Evolutionary conservation across 2,888 invertebrate species (phyloP), one percentile per base, ranked within the genome.

Genomic region (Agapostemon virescens): DNA sequence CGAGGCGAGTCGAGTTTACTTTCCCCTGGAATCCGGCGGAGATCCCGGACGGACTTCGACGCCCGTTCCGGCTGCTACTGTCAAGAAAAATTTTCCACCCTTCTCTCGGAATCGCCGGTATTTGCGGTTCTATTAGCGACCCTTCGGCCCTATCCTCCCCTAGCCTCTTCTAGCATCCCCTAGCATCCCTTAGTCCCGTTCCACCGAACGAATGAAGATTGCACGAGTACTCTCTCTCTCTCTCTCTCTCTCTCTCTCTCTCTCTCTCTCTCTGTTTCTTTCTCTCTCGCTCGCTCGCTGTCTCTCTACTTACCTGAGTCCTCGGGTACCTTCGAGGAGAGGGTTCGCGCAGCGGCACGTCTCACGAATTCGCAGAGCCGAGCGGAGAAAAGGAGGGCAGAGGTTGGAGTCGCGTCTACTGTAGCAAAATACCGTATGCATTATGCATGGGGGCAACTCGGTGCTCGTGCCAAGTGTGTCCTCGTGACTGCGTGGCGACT

Each of bases 391-490:
- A 67, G 73, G 66, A 61, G 72, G 63, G 64, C 69, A 68, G 77
- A 69, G 77, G 74, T 75, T 75, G 69, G 73, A 79, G 84, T 78
- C 80, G 83, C 82, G 81, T 86, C 85, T 85, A 85, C 85, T 86
- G 87, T 89, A 88, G 88, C 89, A 90, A 91, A 90, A 91, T 91
- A 90, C 88, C 90, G 88, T 87, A 90, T 91, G 91, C 90, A 91
- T 91, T 88, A 91, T 91, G 90, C 91, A 91, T 91, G 84, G 87
- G 80, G 87, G 87, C 83, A 75, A 86, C 84, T 83, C 84, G 85
- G 85, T 82, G 87, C 89, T 89, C 87, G 90, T 91, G 91, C 91
- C 91, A 91, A 91, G 91, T 91, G 89, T 89, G 89, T 87, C 90
- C 87, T 88, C 88, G 89, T 89, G 90, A 90, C 90, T 90, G 89